These are phyloP conservation scores for Heteractis magnifica DNA, from an alignment of 92 coral and sea anemone genomes.

Conservation along the genomic window DNA sequence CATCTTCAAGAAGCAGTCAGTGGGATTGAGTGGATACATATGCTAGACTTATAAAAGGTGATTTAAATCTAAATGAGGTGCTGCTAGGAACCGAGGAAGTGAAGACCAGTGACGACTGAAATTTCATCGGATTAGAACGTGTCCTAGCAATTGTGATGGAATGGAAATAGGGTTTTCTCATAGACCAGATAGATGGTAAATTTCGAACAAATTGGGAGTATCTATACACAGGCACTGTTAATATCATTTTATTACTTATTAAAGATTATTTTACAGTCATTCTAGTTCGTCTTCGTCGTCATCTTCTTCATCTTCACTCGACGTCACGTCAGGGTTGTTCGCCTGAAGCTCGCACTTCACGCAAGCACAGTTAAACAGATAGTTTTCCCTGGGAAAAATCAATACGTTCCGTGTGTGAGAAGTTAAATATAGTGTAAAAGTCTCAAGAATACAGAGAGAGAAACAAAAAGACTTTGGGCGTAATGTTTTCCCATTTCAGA, in stretches of 20 bases:
- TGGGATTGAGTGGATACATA: no score
- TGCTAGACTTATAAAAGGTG: no score
- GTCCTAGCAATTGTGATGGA: neutral
- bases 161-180: neutral
- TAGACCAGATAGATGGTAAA: neutral
- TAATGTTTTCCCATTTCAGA: no score
- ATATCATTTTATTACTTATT: neutral
- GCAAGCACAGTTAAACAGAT: slow-evolving; percentile 68
- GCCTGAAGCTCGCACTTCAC: slow-evolving; percentile 71
- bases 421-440: neutral
- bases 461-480: no score
- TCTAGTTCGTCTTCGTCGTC: slow-evolving; percentile 41
- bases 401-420: neutral
- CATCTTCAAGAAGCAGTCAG: no score
- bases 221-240: neutral
- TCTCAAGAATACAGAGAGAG: no score
- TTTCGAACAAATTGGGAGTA: neutral
- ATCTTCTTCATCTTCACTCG: slow-evolving; percentile 78
- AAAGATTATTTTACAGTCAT: neutral
- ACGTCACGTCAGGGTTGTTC: slow-evolving; percentile 69
- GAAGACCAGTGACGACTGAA: no score
- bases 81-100: neutral
- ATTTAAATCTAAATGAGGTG: neutral
- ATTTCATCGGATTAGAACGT: neutral
- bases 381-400: slow-evolving; percentile 58